phyloP scores from a whole-genome alignment of 2,797 vertebrate genomes.

The Rhabdophis nuchalis region DNA sequence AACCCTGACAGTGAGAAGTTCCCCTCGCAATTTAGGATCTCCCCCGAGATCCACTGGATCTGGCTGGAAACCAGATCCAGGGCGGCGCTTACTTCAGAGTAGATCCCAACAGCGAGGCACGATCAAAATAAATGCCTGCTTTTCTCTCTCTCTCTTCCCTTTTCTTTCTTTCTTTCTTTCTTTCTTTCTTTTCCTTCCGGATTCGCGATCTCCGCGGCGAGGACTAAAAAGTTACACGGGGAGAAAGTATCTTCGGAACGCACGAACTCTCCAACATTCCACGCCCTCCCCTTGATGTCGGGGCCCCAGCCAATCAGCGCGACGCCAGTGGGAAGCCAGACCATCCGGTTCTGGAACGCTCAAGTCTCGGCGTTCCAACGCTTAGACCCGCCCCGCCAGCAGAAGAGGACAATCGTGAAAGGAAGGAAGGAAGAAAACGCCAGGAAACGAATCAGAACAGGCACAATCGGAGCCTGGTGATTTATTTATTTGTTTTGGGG shows the following conservation, averaged over 20 bases:
- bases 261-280: conserved; percentile 11
- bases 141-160: neutral
- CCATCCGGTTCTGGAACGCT: conserved; percentile 11
- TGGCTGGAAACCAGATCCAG: neutral
- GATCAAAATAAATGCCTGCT: neutral
- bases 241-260: neutral
- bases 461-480: too few relatives aligned
- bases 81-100: neutral
- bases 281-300: neutral
- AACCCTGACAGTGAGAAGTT: neutral
- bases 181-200: too few relatives aligned
- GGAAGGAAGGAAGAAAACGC: neutral
- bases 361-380: neutral
- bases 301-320: neutral
- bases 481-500: neutral
- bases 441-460: conserved; percentile 33
- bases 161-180: too few relatives aligned
- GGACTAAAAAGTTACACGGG: too few relatives aligned
- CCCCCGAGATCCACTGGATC: neutral
- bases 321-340: neutral
- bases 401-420: neutral
- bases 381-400: conserved; percentile 7
- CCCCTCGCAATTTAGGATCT: too few relatives aligned
- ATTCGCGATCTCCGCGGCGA: neutral
- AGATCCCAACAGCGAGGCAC: too few relatives aligned